These are phyloP conservation scores for Cottoperca gobio DNA, from an alignment of 2,797 vertebrate genomes.

Conservation along the genomic window DNA sequence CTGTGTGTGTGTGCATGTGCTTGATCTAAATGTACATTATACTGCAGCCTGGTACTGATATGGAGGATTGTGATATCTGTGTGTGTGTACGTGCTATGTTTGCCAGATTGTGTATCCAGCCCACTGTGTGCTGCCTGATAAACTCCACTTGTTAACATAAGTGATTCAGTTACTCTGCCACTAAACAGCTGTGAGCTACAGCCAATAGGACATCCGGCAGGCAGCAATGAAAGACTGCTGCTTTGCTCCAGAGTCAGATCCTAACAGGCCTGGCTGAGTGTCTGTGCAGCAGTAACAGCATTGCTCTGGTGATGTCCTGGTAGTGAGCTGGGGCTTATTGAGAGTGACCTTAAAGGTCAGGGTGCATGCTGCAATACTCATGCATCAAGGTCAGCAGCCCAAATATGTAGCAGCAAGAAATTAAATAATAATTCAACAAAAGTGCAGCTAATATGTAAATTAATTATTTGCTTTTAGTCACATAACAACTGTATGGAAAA, in stretches of 20 bases:
- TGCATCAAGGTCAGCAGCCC: background rate
- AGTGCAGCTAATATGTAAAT: too few species aligned
- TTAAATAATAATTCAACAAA: too few species aligned
- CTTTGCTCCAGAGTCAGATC: background rate
- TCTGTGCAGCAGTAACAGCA: background rate
- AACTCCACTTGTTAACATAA: constrained; percentile 7
- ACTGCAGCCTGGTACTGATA: background rate
- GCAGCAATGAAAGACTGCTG: constrained; percentile 1
- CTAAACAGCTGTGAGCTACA: background rate
- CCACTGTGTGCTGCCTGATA: background rate
- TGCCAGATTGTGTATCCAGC: background rate
- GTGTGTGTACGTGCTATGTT: background rate
- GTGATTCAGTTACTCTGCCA: background rate
- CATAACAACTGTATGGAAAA: too few species aligned
- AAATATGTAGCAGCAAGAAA: background rate
- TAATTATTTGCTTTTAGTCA: too few species aligned
- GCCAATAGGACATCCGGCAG: background rate
- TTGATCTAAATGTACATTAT: background rate
- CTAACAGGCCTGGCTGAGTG: background rate
- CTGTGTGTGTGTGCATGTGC: background rate
- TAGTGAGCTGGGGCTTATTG: background rate
- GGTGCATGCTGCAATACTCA: background rate
- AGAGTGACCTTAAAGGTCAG: background rate
- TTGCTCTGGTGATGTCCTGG: too few species aligned
- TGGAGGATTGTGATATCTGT: background rate